These are phyloP conservation scores for Corythaeola cristata DNA, from an alignment of 2,113 vertebrate species.

Conservation along the genomic window DNA sequence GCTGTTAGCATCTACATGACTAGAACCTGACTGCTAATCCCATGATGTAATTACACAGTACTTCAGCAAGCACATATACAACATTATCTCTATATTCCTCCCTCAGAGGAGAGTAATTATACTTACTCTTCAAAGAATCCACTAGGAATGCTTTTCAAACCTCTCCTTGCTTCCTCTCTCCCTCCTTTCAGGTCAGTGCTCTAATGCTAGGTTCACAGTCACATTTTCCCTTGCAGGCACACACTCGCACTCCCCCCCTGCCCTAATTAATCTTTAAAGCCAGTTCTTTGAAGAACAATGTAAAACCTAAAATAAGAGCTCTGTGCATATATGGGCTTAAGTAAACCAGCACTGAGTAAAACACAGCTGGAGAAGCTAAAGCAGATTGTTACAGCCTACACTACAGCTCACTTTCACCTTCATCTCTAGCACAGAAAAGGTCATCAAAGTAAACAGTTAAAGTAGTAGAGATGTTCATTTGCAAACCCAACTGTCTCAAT, in stretches of 20 bases:
- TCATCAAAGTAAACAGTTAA: background rate
- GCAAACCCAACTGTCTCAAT: background rate
- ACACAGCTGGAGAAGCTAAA: background rate
- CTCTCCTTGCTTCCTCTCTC: slow-evolving; percentile 19
- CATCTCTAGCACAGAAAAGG: background rate
- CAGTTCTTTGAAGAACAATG: slow-evolving; percentile 33
- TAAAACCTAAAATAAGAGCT: slow-evolving; percentile 5
- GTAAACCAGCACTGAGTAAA: background rate
- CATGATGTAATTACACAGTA: background rate
- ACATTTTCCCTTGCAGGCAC: slow-evolving; percentile 50
- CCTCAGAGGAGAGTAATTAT: background rate
- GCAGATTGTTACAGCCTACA: background rate
- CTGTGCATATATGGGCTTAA: background rate
- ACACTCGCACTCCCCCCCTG: background rate
- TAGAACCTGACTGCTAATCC: slow-evolving; percentile 2
- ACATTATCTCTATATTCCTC: background rate
- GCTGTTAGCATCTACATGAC: slow-evolving; percentile 1
- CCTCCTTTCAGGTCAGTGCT: slow-evolving; percentile 58
- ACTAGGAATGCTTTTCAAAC: background rate
- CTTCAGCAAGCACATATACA: background rate
- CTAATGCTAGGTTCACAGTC: slow-evolving; percentile 39
- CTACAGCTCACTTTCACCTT: background rate
- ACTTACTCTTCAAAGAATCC: slow-evolving; percentile 41
- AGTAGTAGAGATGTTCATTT: background rate
- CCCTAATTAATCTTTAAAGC: slow-evolving; percentile 63